phyloP scores from a whole-genome alignment of 2,888 invertebrate species.

The Dorcus hopei region DNA sequence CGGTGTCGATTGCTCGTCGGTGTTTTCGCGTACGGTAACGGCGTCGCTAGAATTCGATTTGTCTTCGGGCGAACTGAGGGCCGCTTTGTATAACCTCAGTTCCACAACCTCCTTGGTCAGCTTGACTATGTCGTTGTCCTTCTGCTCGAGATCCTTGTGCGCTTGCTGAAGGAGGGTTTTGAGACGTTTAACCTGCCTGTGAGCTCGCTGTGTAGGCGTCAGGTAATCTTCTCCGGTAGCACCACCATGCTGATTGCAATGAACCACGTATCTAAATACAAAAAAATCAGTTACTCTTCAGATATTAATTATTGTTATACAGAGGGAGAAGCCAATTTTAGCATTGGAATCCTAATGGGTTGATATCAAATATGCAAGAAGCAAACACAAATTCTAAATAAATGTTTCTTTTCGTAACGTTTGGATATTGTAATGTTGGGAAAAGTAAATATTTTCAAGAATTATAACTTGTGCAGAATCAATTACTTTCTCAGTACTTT shows the following conservation, averaged over 20 bases:
- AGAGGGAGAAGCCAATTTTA: neutral
- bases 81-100: slow-evolving; percentile 74
- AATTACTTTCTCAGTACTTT: no score
- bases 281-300: neutral
- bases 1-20: slow-evolving; percentile 50
- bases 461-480: no score
- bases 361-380: slow-evolving; percentile 43
- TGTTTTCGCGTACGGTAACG: slow-evolving; percentile 67
- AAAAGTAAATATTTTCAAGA: no score
- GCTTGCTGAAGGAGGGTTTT: slow-evolving; percentile 71
- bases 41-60: slow-evolving; percentile 65
- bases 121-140: slow-evolving; percentile 76
- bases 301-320: no score
- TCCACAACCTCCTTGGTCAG: slow-evolving; percentile 68
- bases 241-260: slow-evolving; percentile 77
- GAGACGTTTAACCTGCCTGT: slow-evolving; percentile 73
- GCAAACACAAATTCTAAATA: neutral
- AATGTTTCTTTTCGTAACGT: no score
- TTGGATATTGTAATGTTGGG: no score
- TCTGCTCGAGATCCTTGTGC: slow-evolving; percentile 72
- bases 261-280: slow-evolving; percentile 70
- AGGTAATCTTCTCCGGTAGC: slow-evolving; percentile 79
- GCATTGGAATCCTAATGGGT: neutral
- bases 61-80: slow-evolving; percentile 75
- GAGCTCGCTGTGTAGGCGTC: slow-evolving; percentile 84